A percentile compares a stretch with the other conserved stretches of the same genome.
Evolutionary conservation across 2,888 invertebrate species (phyloP).

Genomic region (Zygothrica quintamaculata): DNA sequence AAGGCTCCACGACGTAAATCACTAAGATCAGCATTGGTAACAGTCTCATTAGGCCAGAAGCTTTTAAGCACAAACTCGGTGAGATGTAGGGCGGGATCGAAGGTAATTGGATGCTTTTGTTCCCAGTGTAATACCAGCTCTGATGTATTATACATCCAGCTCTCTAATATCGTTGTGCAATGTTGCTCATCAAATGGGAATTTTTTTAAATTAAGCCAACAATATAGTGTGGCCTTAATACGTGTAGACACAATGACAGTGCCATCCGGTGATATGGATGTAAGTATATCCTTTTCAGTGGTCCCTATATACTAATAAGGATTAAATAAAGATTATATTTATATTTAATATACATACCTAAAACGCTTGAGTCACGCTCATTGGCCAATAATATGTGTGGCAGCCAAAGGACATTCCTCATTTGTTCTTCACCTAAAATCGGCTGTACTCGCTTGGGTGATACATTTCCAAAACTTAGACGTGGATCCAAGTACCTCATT

Average conservation of each 20-base stretch:
- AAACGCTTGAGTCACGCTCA: slow-evolving; percentile 90
- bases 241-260: slow-evolving; percentile 91
- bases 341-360: slow-evolving; percentile 83
- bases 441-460: slow-evolving; percentile 88
- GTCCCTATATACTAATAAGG: slow-evolving; percentile 85
- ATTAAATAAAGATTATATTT: not conserved
- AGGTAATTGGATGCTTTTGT: slow-evolving; percentile 88
- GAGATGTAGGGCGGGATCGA: slow-evolving; percentile 91
- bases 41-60: slow-evolving; percentile 89
- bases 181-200: slow-evolving; percentile 95
- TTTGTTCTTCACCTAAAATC: slow-evolving; percentile 89
- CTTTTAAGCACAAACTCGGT: slow-evolving; percentile 91
- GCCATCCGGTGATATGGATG: slow-evolving; percentile 91
- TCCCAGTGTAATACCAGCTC: slow-evolving; percentile 92
- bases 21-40: slow-evolving; percentile 88
- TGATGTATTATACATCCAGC: slow-evolving; percentile 93
- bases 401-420: slow-evolving; percentile 91
- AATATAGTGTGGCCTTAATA: slow-evolving; percentile 92
- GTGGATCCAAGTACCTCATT: slow-evolving; percentile 90
- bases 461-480: slow-evolving; percentile 88
- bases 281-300: slow-evolving; percentile 90
- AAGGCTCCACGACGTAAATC: slow-evolving; percentile 90
- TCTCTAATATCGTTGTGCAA: slow-evolving; percentile 91
- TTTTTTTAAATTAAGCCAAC: slow-evolving; percentile 94
- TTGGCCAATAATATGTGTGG: slow-evolving; percentile 93